Base-by-base conservation (phyloP, 1,140 invertebrate genomes). In the Dendroctonus ponderosae region DNA sequence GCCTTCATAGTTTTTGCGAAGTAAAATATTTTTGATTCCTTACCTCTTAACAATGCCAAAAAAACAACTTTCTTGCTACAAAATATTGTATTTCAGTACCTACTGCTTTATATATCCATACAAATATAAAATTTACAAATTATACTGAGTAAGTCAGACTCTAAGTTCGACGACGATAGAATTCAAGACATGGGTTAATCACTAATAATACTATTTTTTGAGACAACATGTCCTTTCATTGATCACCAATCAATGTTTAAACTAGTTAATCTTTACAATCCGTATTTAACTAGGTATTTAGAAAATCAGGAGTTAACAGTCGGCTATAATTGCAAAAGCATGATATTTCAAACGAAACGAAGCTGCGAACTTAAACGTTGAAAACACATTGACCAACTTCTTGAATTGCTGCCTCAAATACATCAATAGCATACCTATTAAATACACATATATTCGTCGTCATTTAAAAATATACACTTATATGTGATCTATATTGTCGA, bases 81-180 rank as follows among this genome's bases (percentile, higher is more conserved):
- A 73, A 73, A 73, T 71, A 71, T 66, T 66, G 58, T 71, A 56
- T 64, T 59, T 67, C 51, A 61, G 14, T 56, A 59, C 40, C 60
- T 58, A 62, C 51, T 52, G 11, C 51, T 68, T 66, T 72, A 70
- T 66, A 71, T 69, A 66, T 67, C 54, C 40, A 65, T 70, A 68
- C 68, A 71, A 71, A 73, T 73, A 73, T 70, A 73, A 73, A 73
- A 73, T 73, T 67, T 67, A 71, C 72, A 73, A 73, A 70, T 71
- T 62, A 68, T 68, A 62, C 62, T 64, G 67, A 71, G 67, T 56
- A 69, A 56, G 66, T 68, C 66, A 68, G 62, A 69, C 62, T 63
- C 67, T 71, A 71, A 54, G 70, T 66, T 64, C 59, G 46, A 70
- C 64, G 65, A 62, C 64, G 68, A 70, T 8, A 57, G 14, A 65